Evolutionary conservation across 2,113 vertebrate species (phyloP).

Genomic region (Spea bombifrons): DNA sequence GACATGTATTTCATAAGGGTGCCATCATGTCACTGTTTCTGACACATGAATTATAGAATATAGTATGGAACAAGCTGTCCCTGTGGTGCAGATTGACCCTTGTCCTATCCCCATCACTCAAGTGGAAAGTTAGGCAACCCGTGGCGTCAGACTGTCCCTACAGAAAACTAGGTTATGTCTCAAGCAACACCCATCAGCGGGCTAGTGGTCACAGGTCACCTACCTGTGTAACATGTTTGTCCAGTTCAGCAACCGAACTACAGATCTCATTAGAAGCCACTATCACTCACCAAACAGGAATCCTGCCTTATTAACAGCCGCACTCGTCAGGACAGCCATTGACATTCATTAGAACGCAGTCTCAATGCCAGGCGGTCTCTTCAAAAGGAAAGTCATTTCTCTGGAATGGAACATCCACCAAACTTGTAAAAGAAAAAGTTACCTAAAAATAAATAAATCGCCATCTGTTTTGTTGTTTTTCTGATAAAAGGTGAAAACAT

Average conservation of each 20-base stretch:
- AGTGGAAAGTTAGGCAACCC: conserved; percentile 1
- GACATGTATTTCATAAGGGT: too few relatives aligned
- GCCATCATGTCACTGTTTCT: not conserved
- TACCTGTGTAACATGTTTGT: conserved; percentile 30
- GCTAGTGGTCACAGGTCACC: conserved; percentile 1
- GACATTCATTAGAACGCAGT: not conserved
- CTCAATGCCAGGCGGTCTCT: not conserved
- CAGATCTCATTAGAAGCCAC: not conserved
- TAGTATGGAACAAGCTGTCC: conserved; percentile 10
- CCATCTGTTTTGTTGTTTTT: too few relatives aligned
- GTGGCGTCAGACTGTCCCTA: conserved; percentile 17
- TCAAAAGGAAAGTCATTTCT: not conserved
- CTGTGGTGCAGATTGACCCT: conserved; percentile 12
- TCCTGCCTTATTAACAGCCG: not conserved
- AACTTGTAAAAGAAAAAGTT: too few relatives aligned
- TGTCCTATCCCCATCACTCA: conserved; percentile 16
- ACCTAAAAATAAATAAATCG: too few relatives aligned
- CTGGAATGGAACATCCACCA: too few relatives aligned
- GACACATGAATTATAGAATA: conserved; percentile 16
- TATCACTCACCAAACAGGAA: not conserved
- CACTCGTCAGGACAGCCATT: not conserved
- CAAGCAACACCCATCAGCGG: conserved; percentile 3
- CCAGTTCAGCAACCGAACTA: conserved; percentile 15
- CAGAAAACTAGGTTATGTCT: conserved; percentile 26
- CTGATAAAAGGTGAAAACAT: too few relatives aligned